Base-by-base conservation (phyloP, 2,888 invertebrate genomes). In the Congeria kusceri region DNA sequence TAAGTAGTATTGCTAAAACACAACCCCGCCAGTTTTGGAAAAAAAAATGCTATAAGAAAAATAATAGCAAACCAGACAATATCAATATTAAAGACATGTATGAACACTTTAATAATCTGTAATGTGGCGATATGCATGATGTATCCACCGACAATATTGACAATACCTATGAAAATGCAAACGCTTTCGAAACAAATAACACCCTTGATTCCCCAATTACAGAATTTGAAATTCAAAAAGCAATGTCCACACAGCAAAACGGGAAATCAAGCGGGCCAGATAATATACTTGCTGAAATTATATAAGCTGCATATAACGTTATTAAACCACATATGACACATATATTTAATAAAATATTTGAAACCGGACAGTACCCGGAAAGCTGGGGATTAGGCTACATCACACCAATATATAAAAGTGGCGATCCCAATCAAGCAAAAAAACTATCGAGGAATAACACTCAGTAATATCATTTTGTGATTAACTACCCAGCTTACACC, bases 361-460 rank as follows among this genome's bases (percentile, higher is more conserved):
- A 46, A 46, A 63, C 27, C 15, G 20, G 25, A 13, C 27, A 46
- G 15, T 58, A 58, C 27, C 58, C 58, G 18, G 15, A 27, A 28
- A 39, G 23, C 46, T 63, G 63, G 63, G 29, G 39, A 39, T 15
- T 7, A 39, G 3, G 61, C 15, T n/a, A 20, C 29, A 61, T 61
- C n/a, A 32, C 39, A n/a, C 39, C 39, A 39, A 61, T 61, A n/a
- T 61, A 39, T 61, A 61, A 61, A 61, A 39, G 61, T 25, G 61
- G 61, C 9, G 61, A 61, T n/a, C 61, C 61, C 15, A 29, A 61
- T 20, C 32, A 61, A 18, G 11, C 39, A 61, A 29, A 39, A n/a
- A 32, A 29, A 61, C n/a, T 32, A 9, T 25, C 56, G 56, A 9
- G 56, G 56, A 20, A 56, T 56, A 56, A 56, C 56, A 9, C 25